Percentiles rank a stretch among this genome's conserved stretches.
Conservation (phyloP, 2,888 invertebrate genomes). For the Gryllus longicercus region DNA sequence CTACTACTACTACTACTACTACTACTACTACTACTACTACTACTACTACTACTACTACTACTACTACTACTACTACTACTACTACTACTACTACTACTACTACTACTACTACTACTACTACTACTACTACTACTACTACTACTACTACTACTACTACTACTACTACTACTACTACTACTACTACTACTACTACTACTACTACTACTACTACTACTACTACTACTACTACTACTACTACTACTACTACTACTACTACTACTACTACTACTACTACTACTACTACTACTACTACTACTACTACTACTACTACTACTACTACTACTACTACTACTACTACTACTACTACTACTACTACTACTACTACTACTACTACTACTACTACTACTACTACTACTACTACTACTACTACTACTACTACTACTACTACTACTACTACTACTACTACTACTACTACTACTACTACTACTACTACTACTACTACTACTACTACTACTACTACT, state of each 20-base stretch:
- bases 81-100: constrained; percentile 25
- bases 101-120: constrained; percentile 25
- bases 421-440: constrained; percentile 25
- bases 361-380: constrained; percentile 25
- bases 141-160: constrained; percentile 25
- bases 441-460: constrained; percentile 25
- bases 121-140: constrained; percentile 25
- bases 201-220: constrained; percentile 25
- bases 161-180: constrained; percentile 25
- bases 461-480: constrained; percentile 25
- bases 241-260: constrained; percentile 25
- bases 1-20: constrained; percentile 25
- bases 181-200: constrained; percentile 25
- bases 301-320: constrained; percentile 25
- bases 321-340: constrained; percentile 25
- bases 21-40: constrained; percentile 25
- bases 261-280: constrained; percentile 25
- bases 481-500: constrained; percentile 25
- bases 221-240: constrained; percentile 25
- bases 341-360: constrained; percentile 25
- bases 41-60: constrained; percentile 25
- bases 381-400: constrained; percentile 25
- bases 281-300: constrained; percentile 25
- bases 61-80: constrained; percentile 25
- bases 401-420: constrained; percentile 25